A percentile compares a stretch with the other conserved stretches of the same genome.
Conservation (phyloP, 2,888 invertebrate species). For the Agrilus biguttatus region DNA sequence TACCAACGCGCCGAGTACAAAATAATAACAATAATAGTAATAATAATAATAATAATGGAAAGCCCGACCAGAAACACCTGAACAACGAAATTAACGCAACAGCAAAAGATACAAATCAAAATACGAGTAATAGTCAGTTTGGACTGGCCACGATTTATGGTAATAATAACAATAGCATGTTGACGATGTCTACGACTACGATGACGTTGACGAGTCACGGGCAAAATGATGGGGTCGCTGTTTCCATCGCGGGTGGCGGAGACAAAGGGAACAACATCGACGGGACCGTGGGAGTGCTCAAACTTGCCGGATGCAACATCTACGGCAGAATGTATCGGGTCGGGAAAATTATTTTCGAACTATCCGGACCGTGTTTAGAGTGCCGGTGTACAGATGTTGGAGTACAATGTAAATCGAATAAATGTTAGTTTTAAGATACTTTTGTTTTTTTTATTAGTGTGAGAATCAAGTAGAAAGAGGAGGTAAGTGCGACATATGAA, state of each 20-base stretch:
- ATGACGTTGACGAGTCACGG: no score
- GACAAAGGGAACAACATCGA: constrained; percentile 4
- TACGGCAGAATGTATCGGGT: constrained; percentile 80
- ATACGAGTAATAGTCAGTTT: no score
- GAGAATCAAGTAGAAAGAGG: background rate
- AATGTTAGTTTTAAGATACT: constrained; percentile 32
- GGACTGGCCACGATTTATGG: no score
- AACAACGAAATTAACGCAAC: no score
- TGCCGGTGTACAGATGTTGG: constrained; percentile 79
- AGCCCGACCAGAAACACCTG: no score
- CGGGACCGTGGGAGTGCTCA: constrained; percentile 40
- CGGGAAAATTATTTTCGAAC: constrained; percentile 65
- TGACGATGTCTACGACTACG: no score
- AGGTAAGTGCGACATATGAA: no score
- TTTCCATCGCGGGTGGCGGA: background rate
- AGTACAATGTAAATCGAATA: constrained; percentile 61
- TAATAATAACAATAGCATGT: no score
- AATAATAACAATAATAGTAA: no score
- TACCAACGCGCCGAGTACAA: no score
- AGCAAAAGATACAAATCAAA: no score
- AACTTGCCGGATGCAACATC: constrained; percentile 78
- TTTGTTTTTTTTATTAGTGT: background rate
- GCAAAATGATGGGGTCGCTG: background rate
- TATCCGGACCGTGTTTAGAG: constrained; percentile 68
- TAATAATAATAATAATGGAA: no score